Percentiles rank a stretch among this genome's conserved stretches.
These are phyloP conservation scores for Philotrypesis tridentata DNA, from an alignment of 1,140 invertebrate genomes.

Conservation along the genomic window DNA sequence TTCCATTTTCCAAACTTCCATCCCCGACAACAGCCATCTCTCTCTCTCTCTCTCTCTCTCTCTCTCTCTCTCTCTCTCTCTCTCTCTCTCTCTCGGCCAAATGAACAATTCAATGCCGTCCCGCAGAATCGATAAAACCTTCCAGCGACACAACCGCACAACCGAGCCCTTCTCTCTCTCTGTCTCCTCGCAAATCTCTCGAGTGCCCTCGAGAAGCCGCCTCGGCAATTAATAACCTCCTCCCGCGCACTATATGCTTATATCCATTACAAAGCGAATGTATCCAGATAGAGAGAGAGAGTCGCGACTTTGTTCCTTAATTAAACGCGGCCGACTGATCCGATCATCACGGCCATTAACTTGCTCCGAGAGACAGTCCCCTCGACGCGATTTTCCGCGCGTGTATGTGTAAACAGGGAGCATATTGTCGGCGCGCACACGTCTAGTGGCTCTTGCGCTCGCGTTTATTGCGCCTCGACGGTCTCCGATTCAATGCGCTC, in stretches of 20 bases:
- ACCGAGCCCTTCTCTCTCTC: not conserved
- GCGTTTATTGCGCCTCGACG: conserved; percentile 3
- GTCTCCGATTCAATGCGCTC: not conserved
- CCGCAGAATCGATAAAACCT: too few relatives aligned
- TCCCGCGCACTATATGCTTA: not conserved
- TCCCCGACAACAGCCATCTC: too few relatives aligned
- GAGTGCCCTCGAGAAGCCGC: not conserved
- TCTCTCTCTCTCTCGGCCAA: too few relatives aligned
- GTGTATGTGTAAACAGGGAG: conserved; percentile 17
- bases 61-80: too few relatives aligned
- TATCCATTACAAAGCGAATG: not conserved
- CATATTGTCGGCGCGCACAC: conserved; percentile 16
- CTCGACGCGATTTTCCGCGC: not conserved
- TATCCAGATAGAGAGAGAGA: too few relatives aligned
- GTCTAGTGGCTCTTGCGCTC: not conserved
- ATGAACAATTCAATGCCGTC: too few relatives aligned
- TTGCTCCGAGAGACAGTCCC: not conserved
- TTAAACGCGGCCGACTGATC: conserved; percentile 10
- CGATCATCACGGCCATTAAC: conserved; percentile 12
- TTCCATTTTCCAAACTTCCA: too few relatives aligned
- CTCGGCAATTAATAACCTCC: not conserved
- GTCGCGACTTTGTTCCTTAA: not conserved
- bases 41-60: too few relatives aligned
- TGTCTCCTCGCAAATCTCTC: not conserved
- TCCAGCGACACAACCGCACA: too few relatives aligned